These are phyloP conservation scores for Creontiades dilutus DNA, from an alignment of 2,888 invertebrate species.

Conservation along the genomic window DNA sequence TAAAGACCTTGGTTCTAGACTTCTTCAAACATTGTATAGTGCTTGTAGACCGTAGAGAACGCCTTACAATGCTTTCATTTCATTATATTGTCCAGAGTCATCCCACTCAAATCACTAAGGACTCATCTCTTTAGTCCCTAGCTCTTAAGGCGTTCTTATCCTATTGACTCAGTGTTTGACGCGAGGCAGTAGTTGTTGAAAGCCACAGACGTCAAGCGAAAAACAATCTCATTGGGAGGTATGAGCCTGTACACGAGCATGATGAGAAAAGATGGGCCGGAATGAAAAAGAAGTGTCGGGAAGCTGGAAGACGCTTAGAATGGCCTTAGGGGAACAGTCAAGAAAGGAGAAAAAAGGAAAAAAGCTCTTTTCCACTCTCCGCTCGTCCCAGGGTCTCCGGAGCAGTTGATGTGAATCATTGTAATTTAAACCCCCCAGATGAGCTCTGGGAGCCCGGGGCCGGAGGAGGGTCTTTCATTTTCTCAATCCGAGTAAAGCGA, in stretches of 20 bases:
- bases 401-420: constrained; percentile 62
- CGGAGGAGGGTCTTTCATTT: constrained; percentile 52
- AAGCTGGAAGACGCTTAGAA: constrained; percentile 14
- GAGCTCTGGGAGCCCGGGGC: constrained; percentile 39
- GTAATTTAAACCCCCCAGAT: constrained; percentile 61
- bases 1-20: too few species aligned
- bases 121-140: too few species aligned
- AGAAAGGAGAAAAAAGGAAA: not conserved
- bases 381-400: constrained; percentile 22
- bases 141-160: not conserved
- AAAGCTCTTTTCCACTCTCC: not conserved
- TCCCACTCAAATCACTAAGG: too few species aligned
- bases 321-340: constrained; percentile 39
- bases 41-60: too few species aligned
- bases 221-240: not conserved
- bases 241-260: not conserved
- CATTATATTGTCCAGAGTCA: too few species aligned
- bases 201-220: not conserved
- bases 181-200: not conserved
- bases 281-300: constrained; percentile 30
- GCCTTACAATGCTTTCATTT: too few species aligned
- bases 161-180: not conserved
- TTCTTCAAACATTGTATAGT: too few species aligned
- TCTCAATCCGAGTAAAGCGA: constrained; percentile 56
- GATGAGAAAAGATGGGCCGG: constrained; percentile 4